Conservation (phyloP, 2,888 invertebrate species). For the Tryphoninae sp. region DNA sequence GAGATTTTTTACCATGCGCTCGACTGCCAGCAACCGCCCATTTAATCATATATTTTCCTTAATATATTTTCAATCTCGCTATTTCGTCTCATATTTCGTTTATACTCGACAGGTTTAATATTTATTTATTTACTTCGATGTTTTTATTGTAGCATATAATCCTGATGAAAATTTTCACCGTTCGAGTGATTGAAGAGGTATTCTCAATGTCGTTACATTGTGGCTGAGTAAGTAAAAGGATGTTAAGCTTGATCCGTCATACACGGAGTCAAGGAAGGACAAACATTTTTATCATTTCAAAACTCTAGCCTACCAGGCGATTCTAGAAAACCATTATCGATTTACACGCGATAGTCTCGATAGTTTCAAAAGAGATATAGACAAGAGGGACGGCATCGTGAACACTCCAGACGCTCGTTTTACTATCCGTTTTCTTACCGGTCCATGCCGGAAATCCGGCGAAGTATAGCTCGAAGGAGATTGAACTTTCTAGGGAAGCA, state of each 20-base stretch:
- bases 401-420: constrained; percentile 51
- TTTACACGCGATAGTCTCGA: constrained; percentile 14
- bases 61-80: too few relatives aligned
- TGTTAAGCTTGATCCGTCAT: background rate
- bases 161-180: too few relatives aligned
- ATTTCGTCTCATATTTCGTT: too few relatives aligned
- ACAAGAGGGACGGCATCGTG: constrained; percentile 8
- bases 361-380: constrained; percentile 10
- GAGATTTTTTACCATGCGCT: too few relatives aligned
- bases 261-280: background rate
- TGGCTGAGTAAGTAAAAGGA: background rate
- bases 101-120: too few relatives aligned
- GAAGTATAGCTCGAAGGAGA: constrained; percentile 58
- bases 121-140: too few relatives aligned
- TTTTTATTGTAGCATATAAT: too few relatives aligned
- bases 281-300: background rate
- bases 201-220: too few relatives aligned
- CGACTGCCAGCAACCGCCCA: too few relatives aligned
- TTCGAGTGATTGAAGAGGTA: too few relatives aligned
- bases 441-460: constrained; percentile 63
- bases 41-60: too few relatives aligned
- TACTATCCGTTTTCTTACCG: constrained; percentile 60
- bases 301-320: background rate
- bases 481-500: constrained; percentile 51
- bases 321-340: constrained; percentile 32